Conservation (phyloP, 2,113 vertebrate genomes). For the Notothenia rossii region DNA sequence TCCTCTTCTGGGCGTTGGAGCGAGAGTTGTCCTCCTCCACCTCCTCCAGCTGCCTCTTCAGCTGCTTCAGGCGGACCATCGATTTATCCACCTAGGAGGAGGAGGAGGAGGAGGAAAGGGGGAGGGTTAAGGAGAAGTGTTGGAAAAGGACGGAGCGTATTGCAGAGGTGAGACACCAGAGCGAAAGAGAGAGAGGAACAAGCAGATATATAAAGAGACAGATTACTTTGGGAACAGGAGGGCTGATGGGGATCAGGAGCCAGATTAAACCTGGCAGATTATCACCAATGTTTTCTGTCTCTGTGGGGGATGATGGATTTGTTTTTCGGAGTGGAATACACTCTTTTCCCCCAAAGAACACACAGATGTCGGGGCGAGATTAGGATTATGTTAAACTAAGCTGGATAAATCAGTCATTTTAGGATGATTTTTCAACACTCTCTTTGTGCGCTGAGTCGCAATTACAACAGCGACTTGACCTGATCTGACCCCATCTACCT, state of each 20-base stretch:
- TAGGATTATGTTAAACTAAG: constrained; percentile 68
- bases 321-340: constrained; percentile 30
- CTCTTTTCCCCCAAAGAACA: constrained; percentile 44
- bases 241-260: constrained; percentile 46
- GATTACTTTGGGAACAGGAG: constrained; percentile 59
- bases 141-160: neutral
- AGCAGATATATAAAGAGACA: constrained; percentile 8
- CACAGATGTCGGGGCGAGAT: constrained; percentile 56
- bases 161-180: constrained; percentile 3
- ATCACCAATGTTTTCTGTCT: constrained; percentile 65
- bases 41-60: constrained; percentile 97
- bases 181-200: constrained; percentile 6
- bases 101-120: neutral
- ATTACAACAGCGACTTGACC: constrained; percentile 16
- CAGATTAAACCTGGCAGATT: constrained; percentile 68
- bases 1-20: constrained; percentile 93
- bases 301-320: constrained; percentile 50
- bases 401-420: constrained; percentile 54
- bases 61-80: constrained; percentile 90
- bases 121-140: neutral
- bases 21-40: constrained; percentile 97
- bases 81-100: constrained; percentile 84
- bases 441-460: constrained; percentile 28
- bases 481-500: neutral
- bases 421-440: constrained; percentile 52